Evolutionary conservation across 2,797 vertebrate genomes (phyloP), one percentile per base, ranked within the genome.

Genomic region (Typhlichthys subterraneus): DNA sequence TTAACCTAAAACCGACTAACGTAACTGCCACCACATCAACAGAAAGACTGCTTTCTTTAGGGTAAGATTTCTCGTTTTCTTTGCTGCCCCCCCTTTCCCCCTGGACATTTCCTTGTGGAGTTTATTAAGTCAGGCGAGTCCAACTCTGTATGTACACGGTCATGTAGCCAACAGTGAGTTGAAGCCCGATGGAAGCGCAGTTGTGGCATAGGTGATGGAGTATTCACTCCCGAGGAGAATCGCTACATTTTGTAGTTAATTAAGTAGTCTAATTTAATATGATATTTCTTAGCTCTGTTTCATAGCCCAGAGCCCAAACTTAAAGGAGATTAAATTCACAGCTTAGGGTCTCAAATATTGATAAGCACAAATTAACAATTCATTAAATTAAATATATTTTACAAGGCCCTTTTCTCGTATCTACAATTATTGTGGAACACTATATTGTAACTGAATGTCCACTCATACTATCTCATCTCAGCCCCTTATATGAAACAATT

Each of bases 11-110:
- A 74, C 57, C 49, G 72, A 29, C 23, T 29, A 63, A 59, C 17
- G 33, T 33, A 4, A 65, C 69, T 75, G 84, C 73, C 69, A 0
- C 38, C 52, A 73, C 8, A 10, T 81, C 69, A 78, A 50, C 53
- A 59, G 1, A 38, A 4, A 65, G 31, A 74, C 75, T 12, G 67
- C 73, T 79, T 29, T 52, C 47, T 75, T 58, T 2, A 59, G 5
- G 54, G 45, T 19, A 46, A 13, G 5, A 48, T 57, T 45, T 47
- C 57, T 45, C 55, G 6, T 38, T 45, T 42, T 55, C 11, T 3
- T 29, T 29, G 23, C 23, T 29, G 23, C 23, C 4, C 23, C 23
- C 23, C 23, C 23, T 4, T 29, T 11, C 17, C 8, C 15, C 6
- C 17, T 6, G 15, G 10, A 10, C 52, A 51, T 38, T 67, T 15